These are phyloP conservation scores for Ondatra zibethicus DNA, from an alignment of 2,113 vertebrate species.

Conservation along the genomic window DNA sequence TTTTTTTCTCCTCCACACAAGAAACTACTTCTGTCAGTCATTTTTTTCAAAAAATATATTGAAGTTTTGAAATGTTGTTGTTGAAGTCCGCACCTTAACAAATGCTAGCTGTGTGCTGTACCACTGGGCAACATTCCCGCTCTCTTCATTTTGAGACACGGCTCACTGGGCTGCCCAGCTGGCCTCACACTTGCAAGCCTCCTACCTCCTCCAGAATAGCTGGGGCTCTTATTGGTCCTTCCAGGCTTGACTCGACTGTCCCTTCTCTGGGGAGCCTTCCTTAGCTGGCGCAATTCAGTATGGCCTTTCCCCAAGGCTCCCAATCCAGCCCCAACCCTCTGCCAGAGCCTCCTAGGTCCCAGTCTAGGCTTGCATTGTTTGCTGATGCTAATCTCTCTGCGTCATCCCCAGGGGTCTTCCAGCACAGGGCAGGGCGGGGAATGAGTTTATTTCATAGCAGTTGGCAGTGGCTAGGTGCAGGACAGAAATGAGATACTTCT, in stretches of 20 bases:
- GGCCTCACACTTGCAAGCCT: not conserved
- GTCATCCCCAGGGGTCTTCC: not conserved
- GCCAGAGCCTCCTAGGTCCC: too few relatives aligned
- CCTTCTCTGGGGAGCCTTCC: not conserved
- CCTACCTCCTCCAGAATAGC: not conserved
- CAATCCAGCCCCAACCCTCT: not conserved
- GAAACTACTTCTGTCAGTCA: not conserved
- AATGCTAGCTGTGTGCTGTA: too few relatives aligned
- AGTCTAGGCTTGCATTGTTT: not conserved
- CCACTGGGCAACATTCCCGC: not conserved
- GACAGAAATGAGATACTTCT: not conserved
- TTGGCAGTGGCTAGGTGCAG: too few relatives aligned
- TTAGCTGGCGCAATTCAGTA: not conserved
- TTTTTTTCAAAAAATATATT: not conserved
- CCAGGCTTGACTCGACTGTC: not conserved
- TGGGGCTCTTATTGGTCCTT: not conserved
- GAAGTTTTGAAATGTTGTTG: not conserved
- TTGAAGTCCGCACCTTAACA: fast-evolving
- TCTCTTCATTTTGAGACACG: not conserved
- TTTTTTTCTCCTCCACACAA: not conserved
- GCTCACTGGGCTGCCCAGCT: not conserved
- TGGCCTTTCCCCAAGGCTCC: not conserved
- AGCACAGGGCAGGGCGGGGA: constrained; percentile 58
- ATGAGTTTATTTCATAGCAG: not conserved
- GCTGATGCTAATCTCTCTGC: not conserved